Base-by-base conservation (phyloP, 2,113 vertebrate species). In the Peromyscus leucopus region DNA sequence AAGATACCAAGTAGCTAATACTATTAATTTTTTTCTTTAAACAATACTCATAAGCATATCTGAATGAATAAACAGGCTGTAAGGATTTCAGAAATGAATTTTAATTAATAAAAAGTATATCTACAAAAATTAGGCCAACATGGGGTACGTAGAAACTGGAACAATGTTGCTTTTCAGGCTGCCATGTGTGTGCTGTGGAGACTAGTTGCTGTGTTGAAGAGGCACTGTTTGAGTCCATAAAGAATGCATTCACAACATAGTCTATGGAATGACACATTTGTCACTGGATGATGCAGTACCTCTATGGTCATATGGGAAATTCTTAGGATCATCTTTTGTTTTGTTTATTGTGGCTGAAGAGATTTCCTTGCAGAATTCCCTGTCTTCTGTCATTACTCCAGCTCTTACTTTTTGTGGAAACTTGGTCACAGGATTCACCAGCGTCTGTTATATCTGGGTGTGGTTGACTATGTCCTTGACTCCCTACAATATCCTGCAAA, bases 51-150 rank as follows among this genome's bases (percentile, higher is more conserved):
- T 48, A 51, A 59, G 5, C 19, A 59, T 75, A 88, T 88, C 28
- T 72, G 31, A 96, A 71, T 82, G 9, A 67, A 11, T 28, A 12
- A 84, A 71, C 19, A 90, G 63, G 79, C n/a, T 91, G 0, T 61
- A 82, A 65, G 55, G 0, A 7, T 84, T 93, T 95, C 28, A 95
- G 75, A 90, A 97, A 96, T 79, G 8, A 96, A 76, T 51, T 84
- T 65, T 76, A 86, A 80, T 95, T 63, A 87, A 42, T 90, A 61
- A 83, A 89, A 95, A 89, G 24, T 75, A 1, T 57, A 9, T 28
- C 7, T 55, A 48, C 74, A 2, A 75, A 95, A 78, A 39, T 48
- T 59, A 90, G 79, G 28, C 76, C 80, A 80, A 55, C 17, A 2
- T 57, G 13, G 4, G 65, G 39, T 8, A n/a, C 59, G 89, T 22